A percentile compares a stretch with the other conserved stretches of the same genome.
These are phyloP conservation scores for Pachypanchax playfairii DNA, from an alignment of 2,113 vertebrate species.

Conservation along the genomic window DNA sequence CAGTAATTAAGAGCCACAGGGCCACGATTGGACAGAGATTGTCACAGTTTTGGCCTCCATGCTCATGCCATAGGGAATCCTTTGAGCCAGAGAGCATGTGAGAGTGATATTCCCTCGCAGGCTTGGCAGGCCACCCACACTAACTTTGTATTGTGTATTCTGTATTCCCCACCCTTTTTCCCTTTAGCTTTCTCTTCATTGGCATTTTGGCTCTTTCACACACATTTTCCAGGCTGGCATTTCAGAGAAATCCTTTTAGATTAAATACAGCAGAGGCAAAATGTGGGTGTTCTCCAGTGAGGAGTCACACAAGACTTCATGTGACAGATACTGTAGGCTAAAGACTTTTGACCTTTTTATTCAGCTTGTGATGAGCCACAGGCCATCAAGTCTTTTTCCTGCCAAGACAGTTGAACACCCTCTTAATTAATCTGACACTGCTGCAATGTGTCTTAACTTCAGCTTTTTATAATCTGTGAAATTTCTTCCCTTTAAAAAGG, in stretches of 20 bases:
- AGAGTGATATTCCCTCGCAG: constrained; percentile 50
- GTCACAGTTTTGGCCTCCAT: constrained; percentile 57
- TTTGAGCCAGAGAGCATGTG: constrained; percentile 48
- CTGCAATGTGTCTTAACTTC: background rate
- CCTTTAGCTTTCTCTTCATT: constrained; percentile 40
- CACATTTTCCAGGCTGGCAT: constrained; percentile 52
- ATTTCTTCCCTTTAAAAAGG: background rate
- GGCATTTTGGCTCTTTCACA: constrained; percentile 60
- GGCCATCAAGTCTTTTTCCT: constrained; percentile 38
- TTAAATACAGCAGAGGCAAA: constrained; percentile 63
- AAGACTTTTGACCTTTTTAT: constrained; percentile 57
- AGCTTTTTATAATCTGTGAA: constrained; percentile 3
- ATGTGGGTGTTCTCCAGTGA: constrained; percentile 59
- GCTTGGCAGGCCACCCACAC: constrained; percentile 64
- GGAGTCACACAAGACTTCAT: constrained; percentile 56
- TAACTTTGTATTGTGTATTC: constrained; percentile 56
- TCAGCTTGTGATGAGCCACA: constrained; percentile 34
- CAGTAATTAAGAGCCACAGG: constrained; percentile 73
- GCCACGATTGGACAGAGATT: constrained; percentile 66
- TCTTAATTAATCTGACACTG: constrained; percentile 43
- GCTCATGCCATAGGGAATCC: constrained; percentile 49
- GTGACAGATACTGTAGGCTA: constrained; percentile 62
- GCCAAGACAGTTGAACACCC: constrained; percentile 26
- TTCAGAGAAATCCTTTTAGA: constrained; percentile 71
- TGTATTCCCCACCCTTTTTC: constrained; percentile 17